Conservation (phyloP, 2,113 vertebrate species). For the Orientallactaga bullata region DNA sequence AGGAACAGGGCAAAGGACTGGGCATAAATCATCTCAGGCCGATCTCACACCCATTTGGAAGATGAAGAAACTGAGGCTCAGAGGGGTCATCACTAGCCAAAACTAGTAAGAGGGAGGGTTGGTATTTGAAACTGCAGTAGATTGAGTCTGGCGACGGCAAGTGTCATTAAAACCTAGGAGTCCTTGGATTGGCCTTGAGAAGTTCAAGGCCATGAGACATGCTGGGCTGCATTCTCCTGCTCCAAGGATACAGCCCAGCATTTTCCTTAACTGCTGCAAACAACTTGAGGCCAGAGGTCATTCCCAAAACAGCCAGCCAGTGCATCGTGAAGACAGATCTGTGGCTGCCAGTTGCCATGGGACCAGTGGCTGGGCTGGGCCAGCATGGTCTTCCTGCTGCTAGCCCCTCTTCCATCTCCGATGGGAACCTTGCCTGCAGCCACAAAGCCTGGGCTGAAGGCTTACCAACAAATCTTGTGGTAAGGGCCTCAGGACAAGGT, state of each 20-base stretch:
- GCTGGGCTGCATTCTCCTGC: background rate
- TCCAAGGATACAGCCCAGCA: rapidly evolving
- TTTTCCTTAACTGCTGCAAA: background rate
- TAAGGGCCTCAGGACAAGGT: rapidly evolving
- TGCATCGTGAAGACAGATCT: background rate
- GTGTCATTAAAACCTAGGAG: rapidly evolving
- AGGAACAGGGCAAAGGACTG: background rate
- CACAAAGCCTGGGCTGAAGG: background rate
- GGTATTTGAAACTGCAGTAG: background rate
- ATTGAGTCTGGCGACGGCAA: background rate
- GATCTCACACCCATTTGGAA: background rate
- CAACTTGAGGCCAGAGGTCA: background rate
- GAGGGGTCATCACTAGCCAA: background rate
- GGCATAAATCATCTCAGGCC: background rate
- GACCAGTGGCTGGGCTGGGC: background rate
- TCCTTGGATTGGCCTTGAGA: background rate
- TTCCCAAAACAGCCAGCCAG: too few species aligned
- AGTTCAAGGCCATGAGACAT: rapidly evolving
- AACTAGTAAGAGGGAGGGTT: background rate
- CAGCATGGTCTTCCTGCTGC: background rate
- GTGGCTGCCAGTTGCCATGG: background rate
- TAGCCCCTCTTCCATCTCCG: background rate
- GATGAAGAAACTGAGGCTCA: background rate
- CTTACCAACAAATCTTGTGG: rapidly evolving
- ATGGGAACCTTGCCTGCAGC: background rate